Evolutionary conservation across 2,888 invertebrate genomes (phyloP).

Genomic region (Himalopsyche tibetana): DNA sequence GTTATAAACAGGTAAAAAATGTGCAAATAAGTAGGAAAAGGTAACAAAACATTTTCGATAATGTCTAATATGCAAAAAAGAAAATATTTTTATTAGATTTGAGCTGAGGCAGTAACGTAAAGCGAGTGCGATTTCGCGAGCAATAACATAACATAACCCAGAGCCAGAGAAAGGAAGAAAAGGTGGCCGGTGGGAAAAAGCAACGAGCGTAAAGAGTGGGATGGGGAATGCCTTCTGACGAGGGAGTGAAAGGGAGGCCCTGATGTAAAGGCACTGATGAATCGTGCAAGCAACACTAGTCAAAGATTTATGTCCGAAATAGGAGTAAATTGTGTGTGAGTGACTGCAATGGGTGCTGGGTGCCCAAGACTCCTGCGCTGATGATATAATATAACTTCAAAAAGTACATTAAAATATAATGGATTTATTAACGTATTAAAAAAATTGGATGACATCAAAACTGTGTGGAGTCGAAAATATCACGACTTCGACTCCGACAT

Average conservation of each 20-base stretch:
- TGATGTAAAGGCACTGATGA: constrained; percentile 72
- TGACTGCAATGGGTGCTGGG: constrained; percentile 72
- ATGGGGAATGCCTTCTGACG: constrained; percentile 58
- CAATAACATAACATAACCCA: constrained; percentile 64
- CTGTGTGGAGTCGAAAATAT: too few relatives aligned
- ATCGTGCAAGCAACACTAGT: constrained; percentile 70
- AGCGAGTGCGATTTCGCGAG: constrained; percentile 47
- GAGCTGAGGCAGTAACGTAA: neutral
- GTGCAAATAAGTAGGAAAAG: too few relatives aligned
- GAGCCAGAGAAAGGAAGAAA: constrained; percentile 65
- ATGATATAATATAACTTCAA: neutral
- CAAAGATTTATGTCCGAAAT: constrained; percentile 74
- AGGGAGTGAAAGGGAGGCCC: constrained; percentile 59
- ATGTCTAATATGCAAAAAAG: too few relatives aligned
- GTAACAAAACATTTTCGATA: too few relatives aligned
- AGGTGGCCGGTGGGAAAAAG: constrained; percentile 66
- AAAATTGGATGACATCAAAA: too few relatives aligned
- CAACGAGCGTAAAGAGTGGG: constrained; percentile 58
- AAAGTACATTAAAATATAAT: neutral
- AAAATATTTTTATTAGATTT: neutral
- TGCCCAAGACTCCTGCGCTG: constrained; percentile 72
- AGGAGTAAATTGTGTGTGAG: constrained; percentile 73
- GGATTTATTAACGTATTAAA: too few relatives aligned
- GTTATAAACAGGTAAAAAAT: too few relatives aligned
- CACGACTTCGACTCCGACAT: too few relatives aligned